Conservation (phyloP, 1,140 invertebrate genomes). For the Elymnias hypermnestra region DNA sequence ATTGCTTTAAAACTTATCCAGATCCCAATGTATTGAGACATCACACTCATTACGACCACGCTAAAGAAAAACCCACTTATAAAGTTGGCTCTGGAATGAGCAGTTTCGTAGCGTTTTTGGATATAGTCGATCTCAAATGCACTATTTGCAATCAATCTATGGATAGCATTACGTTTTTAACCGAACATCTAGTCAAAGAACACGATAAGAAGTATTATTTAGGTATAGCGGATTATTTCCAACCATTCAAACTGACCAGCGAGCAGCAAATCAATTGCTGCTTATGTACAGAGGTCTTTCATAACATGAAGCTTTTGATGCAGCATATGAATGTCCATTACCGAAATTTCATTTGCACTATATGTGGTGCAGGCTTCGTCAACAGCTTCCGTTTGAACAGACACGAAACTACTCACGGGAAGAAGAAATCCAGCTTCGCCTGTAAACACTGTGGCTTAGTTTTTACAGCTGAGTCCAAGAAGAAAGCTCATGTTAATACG, state of each 20-base stretch:
- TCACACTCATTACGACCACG: conserved; percentile 52
- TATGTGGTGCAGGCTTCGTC: conserved; percentile 59
- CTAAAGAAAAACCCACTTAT: conserved; percentile 51
- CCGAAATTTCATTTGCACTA: conserved; percentile 62
- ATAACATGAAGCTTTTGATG: conserved; percentile 65
- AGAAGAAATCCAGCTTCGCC: conserved; percentile 53
- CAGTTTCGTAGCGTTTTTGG: conserved; percentile 58
- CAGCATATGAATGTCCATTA: conserved; percentile 68
- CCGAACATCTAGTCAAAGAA: conserved; percentile 49
- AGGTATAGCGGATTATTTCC: conserved; percentile 56
- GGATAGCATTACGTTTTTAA: conserved; percentile 38
- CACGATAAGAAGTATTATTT: conserved; percentile 59
- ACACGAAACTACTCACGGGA: conserved; percentile 56
- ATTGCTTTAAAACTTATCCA: conserved; percentile 57
- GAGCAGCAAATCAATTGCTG: conserved; percentile 60
- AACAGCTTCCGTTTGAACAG: conserved; percentile 57
- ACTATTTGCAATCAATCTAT: conserved; percentile 44
- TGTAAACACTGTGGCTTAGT: conserved; percentile 53
- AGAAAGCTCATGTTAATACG: conserved; percentile 57
- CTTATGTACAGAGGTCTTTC: conserved; percentile 49
- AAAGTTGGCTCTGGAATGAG: conserved; percentile 54
- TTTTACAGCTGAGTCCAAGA: conserved; percentile 58
- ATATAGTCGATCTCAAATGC: conserved; percentile 63
- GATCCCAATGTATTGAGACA: conserved; percentile 41
- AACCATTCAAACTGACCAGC: conserved; percentile 54